Conservation (phyloP, 1,140 invertebrate genomes). For the Sminthurinus signatus region DNA sequence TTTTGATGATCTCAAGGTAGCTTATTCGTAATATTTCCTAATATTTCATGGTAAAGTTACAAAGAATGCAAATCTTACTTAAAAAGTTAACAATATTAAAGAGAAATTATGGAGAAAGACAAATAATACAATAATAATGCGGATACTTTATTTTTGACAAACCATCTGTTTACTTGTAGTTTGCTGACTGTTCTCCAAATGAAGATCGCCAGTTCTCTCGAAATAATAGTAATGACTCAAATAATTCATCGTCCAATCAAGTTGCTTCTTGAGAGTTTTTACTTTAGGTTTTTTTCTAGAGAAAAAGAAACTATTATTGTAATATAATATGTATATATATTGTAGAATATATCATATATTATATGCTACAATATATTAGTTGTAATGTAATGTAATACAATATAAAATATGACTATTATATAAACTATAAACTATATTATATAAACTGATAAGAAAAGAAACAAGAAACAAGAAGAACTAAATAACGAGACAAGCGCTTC, state of each 20-base stretch:
- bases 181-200: slow-evolving; percentile 50
- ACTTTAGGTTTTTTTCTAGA: background rate
- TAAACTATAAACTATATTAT: background rate
- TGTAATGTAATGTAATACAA: background rate
- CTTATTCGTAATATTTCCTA: no score
- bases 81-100: no score
- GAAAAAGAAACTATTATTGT: background rate
- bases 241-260: slow-evolving; percentile 12
- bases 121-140: no score
- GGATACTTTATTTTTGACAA: no score
- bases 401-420: background rate
- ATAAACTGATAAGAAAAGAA: background rate
- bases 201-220: slow-evolving; percentile 46
- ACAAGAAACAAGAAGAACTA: background rate
- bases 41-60: no score
- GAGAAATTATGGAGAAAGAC: no score
- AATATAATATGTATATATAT: background rate
- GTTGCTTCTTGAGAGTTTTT: slow-evolving; percentile 13
- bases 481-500: slow-evolving; percentile 22
- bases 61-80: no score
- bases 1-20: slow-evolving; percentile 41
- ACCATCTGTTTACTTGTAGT: no score
- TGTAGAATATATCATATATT: background rate
- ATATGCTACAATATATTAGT: no score
- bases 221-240: slow-evolving; percentile 25